Evolutionary conservation across 2,888 invertebrate genomes (phyloP).

Genomic region (Eristalis intricaria): DNA sequence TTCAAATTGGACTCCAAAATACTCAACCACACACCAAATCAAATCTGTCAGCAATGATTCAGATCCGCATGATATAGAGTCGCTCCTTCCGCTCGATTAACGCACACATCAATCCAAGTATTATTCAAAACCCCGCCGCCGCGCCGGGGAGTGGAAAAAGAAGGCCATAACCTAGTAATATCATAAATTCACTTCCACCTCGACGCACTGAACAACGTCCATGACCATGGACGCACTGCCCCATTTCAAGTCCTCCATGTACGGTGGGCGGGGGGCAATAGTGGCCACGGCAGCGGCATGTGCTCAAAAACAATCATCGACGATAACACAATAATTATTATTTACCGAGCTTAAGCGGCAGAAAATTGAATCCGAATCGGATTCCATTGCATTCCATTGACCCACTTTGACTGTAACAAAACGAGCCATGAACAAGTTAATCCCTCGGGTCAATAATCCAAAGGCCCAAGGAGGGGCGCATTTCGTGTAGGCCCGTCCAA

Average conservation of each 20-base stretch:
- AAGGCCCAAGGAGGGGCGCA: not conserved
- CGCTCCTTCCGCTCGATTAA: slow-evolving; percentile 31
- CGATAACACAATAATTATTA: slow-evolving; percentile 54
- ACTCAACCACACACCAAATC: not conserved
- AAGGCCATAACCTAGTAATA: slow-evolving; percentile 12
- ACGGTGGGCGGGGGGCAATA: not conserved
- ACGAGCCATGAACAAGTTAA: slow-evolving; percentile 65
- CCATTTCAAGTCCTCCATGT: not conserved
- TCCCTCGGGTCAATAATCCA: slow-evolving; percentile 61
- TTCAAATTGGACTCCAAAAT: not conserved
- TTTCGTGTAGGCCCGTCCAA: not conserved
- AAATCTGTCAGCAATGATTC: slow-evolving; percentile 45
- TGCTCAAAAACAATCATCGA: slow-evolving; percentile 58
- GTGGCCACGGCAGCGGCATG: not conserved
- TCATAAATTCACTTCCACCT: slow-evolving; percentile 35
- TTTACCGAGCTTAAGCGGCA: slow-evolving; percentile 66
- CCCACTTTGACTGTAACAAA: slow-evolving; percentile 59
- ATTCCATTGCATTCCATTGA: slow-evolving; percentile 57
- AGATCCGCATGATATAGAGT: slow-evolving; percentile 20
- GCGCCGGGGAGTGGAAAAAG: not conserved
- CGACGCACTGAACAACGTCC: slow-evolving; percentile 13
- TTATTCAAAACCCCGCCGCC: slow-evolving; percentile 20
- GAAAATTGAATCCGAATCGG: slow-evolving; percentile 68
- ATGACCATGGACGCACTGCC: not conserved
- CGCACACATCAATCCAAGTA: slow-evolving; percentile 12